Evolutionary conservation across 2,797 vertebrate genomes (phyloP).

Genomic region (Meda fulgida): DNA sequence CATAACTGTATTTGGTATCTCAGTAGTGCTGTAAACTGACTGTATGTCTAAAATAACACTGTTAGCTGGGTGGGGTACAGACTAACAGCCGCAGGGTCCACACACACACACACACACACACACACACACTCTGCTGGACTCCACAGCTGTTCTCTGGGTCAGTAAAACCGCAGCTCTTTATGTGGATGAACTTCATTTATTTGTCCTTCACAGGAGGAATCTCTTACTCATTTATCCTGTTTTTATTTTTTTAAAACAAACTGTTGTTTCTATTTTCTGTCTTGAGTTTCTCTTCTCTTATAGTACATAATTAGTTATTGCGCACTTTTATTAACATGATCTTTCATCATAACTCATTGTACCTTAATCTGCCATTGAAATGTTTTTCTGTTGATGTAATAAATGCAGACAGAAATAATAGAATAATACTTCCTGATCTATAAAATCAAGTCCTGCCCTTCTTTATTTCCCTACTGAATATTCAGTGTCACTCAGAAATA

Average conservation of each 20-base stretch:
- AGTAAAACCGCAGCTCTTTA: neutral
- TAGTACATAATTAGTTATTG: no score
- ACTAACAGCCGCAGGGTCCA: neutral
- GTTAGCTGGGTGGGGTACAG: conserved; percentile 26
- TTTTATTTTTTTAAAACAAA: no score
- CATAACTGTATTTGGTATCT: neutral
- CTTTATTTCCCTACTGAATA: neutral
- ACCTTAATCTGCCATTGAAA: neutral
- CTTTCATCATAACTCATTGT: neutral
- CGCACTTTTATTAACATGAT: neutral
- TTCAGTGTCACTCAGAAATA: neutral
- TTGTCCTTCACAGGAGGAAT: conserved; percentile 20
- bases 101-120: neutral
- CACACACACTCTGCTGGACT: neutral
- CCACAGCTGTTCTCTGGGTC: conserved; percentile 27
- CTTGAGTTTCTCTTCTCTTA: neutral
- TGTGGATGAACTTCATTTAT: neutral
- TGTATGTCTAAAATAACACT: conserved; percentile 1
- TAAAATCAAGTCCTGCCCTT: neutral
- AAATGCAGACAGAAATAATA: neutral
- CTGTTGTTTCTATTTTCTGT: neutral
- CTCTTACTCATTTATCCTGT: neutral
- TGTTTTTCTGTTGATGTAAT: neutral
- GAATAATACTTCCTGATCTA: neutral
- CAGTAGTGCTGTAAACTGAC: neutral